Evolutionary conservation across 2,113 vertebrate species (phyloP).

Genomic region (Agelaius tricolor): DNA sequence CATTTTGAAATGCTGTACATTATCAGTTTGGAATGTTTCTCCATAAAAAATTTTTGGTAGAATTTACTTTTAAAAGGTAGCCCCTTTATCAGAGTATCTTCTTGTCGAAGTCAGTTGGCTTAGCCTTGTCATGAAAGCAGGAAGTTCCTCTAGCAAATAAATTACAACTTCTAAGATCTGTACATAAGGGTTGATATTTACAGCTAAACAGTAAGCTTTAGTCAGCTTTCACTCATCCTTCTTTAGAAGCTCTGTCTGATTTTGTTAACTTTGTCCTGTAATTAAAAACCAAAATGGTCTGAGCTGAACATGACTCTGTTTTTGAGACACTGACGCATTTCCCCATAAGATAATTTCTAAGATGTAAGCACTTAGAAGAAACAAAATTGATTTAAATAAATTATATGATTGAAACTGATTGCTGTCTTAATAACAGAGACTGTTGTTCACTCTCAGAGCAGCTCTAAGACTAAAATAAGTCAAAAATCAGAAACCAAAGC

Average conservation of each 20-base stretch:
- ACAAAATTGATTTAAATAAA: background rate
- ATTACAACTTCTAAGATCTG: background rate
- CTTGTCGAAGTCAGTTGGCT: background rate
- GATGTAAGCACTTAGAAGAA: background rate
- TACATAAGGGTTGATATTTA: background rate
- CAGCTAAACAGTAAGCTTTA: background rate
- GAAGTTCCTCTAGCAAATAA: background rate
- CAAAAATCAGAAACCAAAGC: background rate
- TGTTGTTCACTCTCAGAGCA: background rate
- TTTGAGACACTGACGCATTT: accelerated
- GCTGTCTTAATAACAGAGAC: background rate
- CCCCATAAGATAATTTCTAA: background rate
- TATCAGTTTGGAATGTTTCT: background rate
- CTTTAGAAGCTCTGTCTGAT: background rate
- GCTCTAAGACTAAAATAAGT: background rate
- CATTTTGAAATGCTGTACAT: background rate
- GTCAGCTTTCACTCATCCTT: background rate
- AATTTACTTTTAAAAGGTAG: background rate
- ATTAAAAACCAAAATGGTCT: background rate
- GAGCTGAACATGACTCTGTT: background rate
- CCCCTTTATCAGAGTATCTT: background rate
- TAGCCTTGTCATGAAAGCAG: background rate
- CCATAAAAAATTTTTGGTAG: background rate
- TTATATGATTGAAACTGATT: background rate
- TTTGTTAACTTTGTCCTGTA: background rate